Base-by-base conservation (phyloP, 2,797 vertebrate species). In the Astyanax mexicanus region DNA sequence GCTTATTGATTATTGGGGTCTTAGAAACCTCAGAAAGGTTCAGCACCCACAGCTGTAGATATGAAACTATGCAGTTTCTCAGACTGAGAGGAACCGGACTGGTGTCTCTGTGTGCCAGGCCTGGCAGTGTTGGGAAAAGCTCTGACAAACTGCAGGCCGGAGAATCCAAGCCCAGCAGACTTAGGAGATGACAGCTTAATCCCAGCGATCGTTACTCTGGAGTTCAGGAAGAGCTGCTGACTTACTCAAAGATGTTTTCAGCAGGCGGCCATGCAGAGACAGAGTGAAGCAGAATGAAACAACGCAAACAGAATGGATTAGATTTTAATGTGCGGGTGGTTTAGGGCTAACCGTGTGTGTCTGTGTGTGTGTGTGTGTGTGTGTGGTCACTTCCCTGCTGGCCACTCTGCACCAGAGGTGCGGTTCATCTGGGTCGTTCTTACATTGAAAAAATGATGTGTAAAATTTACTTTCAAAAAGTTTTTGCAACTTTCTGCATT, bases 401-500 rank as follows among this genome's bases (percentile, higher is more conserved):
- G 79, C 72, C 81, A 37, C 69, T 62, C 35, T 52, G 6, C 49
- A 64, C 66, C 49, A 62, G 44, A 69, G 25, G 60, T 72, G 57
- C 29, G n/a, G 47, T 54, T 85, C 82, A 87, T 85, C 32, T 49
- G 78, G 82, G 83, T 78, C 78, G 75, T 60, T 72, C 49, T 49
- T 47, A 37, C 80, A 58, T 82, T n/a, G n/a, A n/a, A n/a, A n/a
- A n/a, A n/a, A n/a, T n/a, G n/a, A n/a, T n/a, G n/a, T n/a, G n/a
- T n/a, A n/a, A n/a, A n/a, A n/a, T n/a, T n/a, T n/a, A n/a, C n/a
- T n/a, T n/a, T n/a, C n/a, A n/a, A n/a, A n/a, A n/a, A n/a, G n/a
- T n/a, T n/a, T n/a, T n/a, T n/a, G n/a, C n/a, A n/a, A n/a, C n/a
- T n/a, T n/a, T n/a, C n/a, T n/a, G n/a, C n/a, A n/a, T n/a, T n/a